These are phyloP conservation scores for Colinus virginianus DNA, from an alignment of 2,113 vertebrate genomes.

Conservation along the genomic window DNA sequence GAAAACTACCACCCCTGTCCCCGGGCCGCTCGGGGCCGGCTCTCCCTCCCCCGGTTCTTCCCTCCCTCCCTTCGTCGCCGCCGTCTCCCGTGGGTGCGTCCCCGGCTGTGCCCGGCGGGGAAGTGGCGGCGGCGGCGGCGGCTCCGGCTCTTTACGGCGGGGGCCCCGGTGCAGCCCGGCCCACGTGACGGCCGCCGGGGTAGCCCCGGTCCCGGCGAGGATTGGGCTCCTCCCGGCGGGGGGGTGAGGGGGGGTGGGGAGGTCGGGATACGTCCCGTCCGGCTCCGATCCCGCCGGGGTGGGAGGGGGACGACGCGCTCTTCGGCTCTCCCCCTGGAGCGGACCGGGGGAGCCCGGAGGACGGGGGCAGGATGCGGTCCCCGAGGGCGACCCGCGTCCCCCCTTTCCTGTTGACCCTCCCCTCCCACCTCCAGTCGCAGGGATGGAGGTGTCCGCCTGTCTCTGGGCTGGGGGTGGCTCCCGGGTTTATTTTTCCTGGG, in stretches of 20 bases:
- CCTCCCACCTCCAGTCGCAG: too few relatives aligned
- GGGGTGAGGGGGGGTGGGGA: neutral
- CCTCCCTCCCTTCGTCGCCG: neutral
- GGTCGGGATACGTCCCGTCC: neutral
- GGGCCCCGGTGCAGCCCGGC: conserved; percentile 67
- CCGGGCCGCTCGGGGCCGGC: neutral
- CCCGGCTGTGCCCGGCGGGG: conserved; percentile 79
- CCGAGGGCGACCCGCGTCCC: neutral
- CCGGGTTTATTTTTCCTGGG: neutral
- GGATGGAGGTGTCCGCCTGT: neutral
- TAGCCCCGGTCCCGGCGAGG: conserved; percentile 58
- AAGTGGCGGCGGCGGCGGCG: conserved; percentile 71
- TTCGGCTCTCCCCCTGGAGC: neutral
- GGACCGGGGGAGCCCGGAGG: neutral
- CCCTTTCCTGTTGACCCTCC: neutral
- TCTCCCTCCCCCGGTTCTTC: neutral
- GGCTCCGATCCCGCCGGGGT: neutral
- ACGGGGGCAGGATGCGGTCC: neutral
- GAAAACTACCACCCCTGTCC: too few relatives aligned
- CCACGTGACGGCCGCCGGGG: conserved; percentile 83
- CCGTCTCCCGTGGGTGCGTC: conserved; percentile 47
- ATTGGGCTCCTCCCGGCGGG: conserved; percentile 26
- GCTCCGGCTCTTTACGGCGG: conserved; percentile 73
- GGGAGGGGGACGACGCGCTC: neutral
- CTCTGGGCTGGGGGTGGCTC: neutral